These are phyloP conservation scores for Latrodectus geometricus DNA, from an alignment of 1,140 invertebrate species.

Conservation along the genomic window DNA sequence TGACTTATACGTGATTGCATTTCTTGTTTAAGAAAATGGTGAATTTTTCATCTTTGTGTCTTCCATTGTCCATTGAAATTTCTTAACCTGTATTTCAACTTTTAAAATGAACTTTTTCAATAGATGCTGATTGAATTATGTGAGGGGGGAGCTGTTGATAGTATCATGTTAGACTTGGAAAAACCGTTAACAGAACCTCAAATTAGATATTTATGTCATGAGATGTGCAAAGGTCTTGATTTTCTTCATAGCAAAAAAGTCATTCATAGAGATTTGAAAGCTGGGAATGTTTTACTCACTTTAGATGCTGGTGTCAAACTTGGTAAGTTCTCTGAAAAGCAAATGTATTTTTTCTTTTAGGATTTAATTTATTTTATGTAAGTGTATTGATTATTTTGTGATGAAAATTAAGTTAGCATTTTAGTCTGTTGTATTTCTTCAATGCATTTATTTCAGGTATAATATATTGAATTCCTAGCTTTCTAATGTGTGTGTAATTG, in stretches of 20 bases:
- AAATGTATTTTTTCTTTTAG: not conserved
- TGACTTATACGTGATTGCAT: no score
- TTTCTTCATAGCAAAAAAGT: constrained; percentile 88
- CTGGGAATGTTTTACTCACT: constrained; percentile 97
- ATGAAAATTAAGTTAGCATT: no score
- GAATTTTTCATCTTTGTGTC: no score
- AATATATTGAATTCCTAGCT: no score
- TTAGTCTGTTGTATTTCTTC: no score
- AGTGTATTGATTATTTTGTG: not conserved
- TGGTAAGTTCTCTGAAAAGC: constrained; percentile 74
- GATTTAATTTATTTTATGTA: not conserved
- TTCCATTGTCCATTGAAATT: no score
- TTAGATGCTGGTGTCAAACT: constrained; percentile 95
- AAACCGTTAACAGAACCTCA: constrained; percentile 94
- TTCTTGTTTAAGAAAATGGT: no score
- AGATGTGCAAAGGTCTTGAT: constrained; percentile 78
- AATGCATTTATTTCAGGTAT: no score
- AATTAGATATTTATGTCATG: constrained; percentile 93
- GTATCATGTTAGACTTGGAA: constrained; percentile 98
- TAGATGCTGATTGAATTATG: constrained; percentile 98
- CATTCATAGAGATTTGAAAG: constrained; percentile 97
- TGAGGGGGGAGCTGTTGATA: constrained; percentile 96
- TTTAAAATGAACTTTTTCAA: not conserved
- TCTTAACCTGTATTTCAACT: no score
- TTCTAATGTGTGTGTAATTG: no score